A percentile compares a stretch with the other conserved stretches of the same genome.
phyloP scores from a whole-genome alignment of 1,140 invertebrate species.

The Uloborus diversus region DNA sequence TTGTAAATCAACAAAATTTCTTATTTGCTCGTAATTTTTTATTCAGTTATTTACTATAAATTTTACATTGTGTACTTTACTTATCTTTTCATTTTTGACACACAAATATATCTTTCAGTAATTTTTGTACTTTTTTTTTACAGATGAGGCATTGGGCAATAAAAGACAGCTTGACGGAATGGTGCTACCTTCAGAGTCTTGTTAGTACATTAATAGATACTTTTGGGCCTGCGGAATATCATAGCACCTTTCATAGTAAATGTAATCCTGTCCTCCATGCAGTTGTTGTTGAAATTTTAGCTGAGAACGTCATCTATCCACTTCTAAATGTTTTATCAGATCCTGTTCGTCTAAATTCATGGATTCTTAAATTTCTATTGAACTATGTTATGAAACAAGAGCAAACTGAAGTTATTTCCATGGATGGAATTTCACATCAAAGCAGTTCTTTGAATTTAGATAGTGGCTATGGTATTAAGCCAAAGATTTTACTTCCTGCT shows the following conservation, averaged over 20 bases:
- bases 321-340: conserved; percentile 60
- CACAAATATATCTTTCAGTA: too few relatives aligned
- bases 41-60: too few relatives aligned
- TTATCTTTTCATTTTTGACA: too few relatives aligned
- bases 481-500: conserved; percentile 27
- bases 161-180: conserved; percentile 55
- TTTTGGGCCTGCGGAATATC: conserved; percentile 59
- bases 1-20: too few relatives aligned
- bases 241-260: conserved; percentile 40
- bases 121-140: too few relatives aligned
- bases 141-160: conserved; percentile 58
- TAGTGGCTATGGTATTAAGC: not conserved
- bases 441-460: not conserved
- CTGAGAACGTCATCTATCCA: conserved; percentile 59
- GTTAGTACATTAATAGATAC: conserved; percentile 59
- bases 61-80: too few relatives aligned
- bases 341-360: conserved; percentile 58
- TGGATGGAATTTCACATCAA: not conserved
- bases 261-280: conserved; percentile 35
- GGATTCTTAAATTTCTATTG: conserved; percentile 10
- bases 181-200: conserved; percentile 58
- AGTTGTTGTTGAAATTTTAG: conserved; percentile 59
- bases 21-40: too few relatives aligned
- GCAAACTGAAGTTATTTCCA: not conserved
- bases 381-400: conserved; percentile 1